Percentiles rank a stretch among this genome's conserved stretches.
phyloP scores from a whole-genome alignment of 2,888 invertebrate genomes.

The Lordiphosa fenestrarum region DNA sequence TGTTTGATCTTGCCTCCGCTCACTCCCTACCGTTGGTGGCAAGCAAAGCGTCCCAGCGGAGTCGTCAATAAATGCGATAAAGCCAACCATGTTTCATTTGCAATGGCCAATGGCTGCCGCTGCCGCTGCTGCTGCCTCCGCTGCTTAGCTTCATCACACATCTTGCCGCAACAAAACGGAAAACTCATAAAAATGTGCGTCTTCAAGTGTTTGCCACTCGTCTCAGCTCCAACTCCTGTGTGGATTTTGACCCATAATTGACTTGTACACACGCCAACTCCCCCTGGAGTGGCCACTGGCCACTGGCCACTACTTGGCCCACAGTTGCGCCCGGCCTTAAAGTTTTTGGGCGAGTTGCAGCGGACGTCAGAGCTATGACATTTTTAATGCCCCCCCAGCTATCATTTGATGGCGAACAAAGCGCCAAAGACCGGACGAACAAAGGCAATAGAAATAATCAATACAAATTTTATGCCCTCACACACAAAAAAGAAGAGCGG shows the following conservation, averaged over 20 bases:
- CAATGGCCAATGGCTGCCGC: slow-evolving; percentile 42
- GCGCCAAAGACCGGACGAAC: slow-evolving; percentile 58
- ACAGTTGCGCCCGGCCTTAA: slow-evolving; percentile 21
- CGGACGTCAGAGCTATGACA: slow-evolving; percentile 56
- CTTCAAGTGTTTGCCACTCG: slow-evolving; percentile 40
- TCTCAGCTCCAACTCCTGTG: slow-evolving; percentile 50
- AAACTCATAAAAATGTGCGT: slow-evolving; percentile 45
- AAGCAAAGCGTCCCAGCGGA: slow-evolving; percentile 67
- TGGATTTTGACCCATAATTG: slow-evolving; percentile 74
- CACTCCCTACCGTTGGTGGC: slow-evolving; percentile 24
- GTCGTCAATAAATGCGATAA: slow-evolving; percentile 76
- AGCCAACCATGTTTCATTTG: slow-evolving; percentile 74
- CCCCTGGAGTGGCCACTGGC: slow-evolving; percentile 21
- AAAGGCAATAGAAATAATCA: slow-evolving; percentile 74
- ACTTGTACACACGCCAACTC: slow-evolving; percentile 68
- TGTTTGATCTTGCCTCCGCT: slow-evolving; percentile 55
- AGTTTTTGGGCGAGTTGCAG: slow-evolving; percentile 21
- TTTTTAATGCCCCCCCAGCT: slow-evolving; percentile 72
- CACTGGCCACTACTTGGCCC: slow-evolving; percentile 14
- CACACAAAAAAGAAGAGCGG: slow-evolving; percentile 16
- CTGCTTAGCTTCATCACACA: slow-evolving; percentile 3
- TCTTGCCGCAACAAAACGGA: slow-evolving; percentile 19
- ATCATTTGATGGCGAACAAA: slow-evolving; percentile 72
- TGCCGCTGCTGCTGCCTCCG: slow-evolving; percentile 12
- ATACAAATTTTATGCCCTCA: slow-evolving; percentile 69